These are phyloP conservation scores for Trimorus sp. DNA, from an alignment of 2,888 invertebrate genomes.

Conservation along the genomic window DNA sequence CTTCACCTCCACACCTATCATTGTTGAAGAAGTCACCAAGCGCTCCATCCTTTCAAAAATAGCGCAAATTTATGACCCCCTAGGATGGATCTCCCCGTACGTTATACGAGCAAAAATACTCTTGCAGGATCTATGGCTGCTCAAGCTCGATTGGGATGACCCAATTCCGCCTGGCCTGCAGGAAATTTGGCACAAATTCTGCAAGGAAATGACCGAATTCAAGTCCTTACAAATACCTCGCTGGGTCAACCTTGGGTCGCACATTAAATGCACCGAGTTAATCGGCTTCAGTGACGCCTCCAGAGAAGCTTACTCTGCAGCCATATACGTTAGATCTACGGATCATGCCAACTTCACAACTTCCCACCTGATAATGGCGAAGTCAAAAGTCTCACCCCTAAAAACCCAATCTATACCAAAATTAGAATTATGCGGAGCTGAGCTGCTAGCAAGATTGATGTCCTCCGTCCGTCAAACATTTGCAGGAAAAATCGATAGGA, in stretches of 20 bases:
- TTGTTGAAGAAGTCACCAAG: background rate
- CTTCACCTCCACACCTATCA: background rate
- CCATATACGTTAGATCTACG: no score
- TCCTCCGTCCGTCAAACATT: no score
- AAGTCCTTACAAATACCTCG: background rate
- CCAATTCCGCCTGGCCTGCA: background rate
- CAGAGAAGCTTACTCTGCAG: no score
- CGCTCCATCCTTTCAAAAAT: background rate
- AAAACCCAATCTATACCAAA: no score
- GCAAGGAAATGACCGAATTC: background rate
- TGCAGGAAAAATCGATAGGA: no score
- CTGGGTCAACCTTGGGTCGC: background rate
- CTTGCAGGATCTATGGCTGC: slow-evolving; percentile 1
- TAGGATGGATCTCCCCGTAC: slow-evolving; percentile 2
- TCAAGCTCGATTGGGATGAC: background rate
- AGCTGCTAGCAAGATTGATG: no score
- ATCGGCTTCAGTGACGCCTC: no score
- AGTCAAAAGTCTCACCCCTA: no score
- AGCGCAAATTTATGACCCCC: slow-evolving; percentile 2
- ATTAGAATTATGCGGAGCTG: no score
- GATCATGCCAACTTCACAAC: no score
- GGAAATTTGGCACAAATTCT: background rate
- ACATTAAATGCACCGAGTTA: no score
- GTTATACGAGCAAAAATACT: background rate
- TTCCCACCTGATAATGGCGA: no score